Conservation (phyloP, 1,140 invertebrate species). For the Eupristina koningsbergeri region DNA sequence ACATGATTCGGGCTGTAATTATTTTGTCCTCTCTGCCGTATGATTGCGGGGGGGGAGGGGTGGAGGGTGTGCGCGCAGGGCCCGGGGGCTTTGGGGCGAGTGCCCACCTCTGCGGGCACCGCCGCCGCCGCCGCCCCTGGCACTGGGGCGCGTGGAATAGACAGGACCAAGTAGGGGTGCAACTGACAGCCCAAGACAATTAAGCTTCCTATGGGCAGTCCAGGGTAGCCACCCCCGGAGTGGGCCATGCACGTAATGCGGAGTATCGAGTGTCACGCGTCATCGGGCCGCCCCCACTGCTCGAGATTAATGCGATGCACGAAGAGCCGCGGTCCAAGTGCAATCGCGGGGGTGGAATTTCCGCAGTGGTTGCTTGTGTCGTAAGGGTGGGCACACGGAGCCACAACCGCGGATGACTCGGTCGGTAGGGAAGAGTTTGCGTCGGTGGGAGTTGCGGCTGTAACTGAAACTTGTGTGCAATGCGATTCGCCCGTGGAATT, state of each 20-base stretch:
- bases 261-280: conserved; percentile 53
- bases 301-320: conserved; percentile 30
- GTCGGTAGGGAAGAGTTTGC: no score
- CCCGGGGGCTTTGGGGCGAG: conserved; percentile 52
- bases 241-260: background rate
- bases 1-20: conserved; percentile 59
- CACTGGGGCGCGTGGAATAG: conserved; percentile 66
- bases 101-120: conserved; percentile 58
- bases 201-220: conserved; percentile 62
- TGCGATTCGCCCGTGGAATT: background rate
- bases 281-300: conserved; percentile 48
- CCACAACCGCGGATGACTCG: no score
- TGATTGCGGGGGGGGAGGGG: conserved; percentile 55
- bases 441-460: no score
- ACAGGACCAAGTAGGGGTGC: conserved; percentile 68
- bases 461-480: no score
- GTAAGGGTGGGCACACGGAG: background rate
- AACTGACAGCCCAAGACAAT: conserved; percentile 70
- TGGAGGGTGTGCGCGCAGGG: background rate
- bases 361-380: no score
- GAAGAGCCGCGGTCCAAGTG: background rate
- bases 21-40: conserved; percentile 68
- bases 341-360: no score
- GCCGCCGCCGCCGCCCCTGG: conserved; percentile 54
- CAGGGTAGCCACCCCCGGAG: background rate